These are phyloP conservation scores for Babylonia areolata DNA, from an alignment of 1,140 invertebrate species.

Conservation along the genomic window DNA sequence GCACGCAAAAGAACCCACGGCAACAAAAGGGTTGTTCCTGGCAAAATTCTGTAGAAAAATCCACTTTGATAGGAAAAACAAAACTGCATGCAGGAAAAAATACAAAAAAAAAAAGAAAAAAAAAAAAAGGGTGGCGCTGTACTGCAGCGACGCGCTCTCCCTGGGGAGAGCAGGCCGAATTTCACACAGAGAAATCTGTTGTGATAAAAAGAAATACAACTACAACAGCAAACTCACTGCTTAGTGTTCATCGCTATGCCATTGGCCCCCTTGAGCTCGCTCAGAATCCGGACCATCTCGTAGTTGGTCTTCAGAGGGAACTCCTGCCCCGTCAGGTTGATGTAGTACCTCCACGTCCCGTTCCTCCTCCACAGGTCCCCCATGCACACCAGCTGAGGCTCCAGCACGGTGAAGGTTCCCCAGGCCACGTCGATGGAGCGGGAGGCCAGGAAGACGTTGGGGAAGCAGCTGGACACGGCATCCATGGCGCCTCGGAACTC, in stretches of 20 bases:
- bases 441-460: conserved; percentile 65
- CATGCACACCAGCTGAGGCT: conserved; percentile 60
- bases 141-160: no score
- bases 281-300: conserved; percentile 62
- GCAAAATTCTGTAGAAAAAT: no score
- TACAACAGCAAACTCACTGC: conserved; percentile 34
- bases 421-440: conserved; percentile 49
- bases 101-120: no score
- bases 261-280: conserved; percentile 59
- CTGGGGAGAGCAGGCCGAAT: no score
- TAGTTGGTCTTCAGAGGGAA: no score
- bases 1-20: no score
- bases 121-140: no score
- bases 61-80: no score
- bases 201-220: no score
- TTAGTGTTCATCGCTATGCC: conserved; percentile 45
- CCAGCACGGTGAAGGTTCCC: conserved; percentile 55
- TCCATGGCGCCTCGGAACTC: conserved; percentile 47
- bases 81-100: no score
- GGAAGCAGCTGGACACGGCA: conserved; percentile 61
- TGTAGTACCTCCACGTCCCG: conserved; percentile 65
- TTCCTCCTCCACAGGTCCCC: conserved; percentile 41
- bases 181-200: no score
- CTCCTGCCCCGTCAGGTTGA: conserved; percentile 67
- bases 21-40: no score